Evolutionary conservation across 2,113 vertebrate species (phyloP).

Genomic region (Rhea pennata): DNA sequence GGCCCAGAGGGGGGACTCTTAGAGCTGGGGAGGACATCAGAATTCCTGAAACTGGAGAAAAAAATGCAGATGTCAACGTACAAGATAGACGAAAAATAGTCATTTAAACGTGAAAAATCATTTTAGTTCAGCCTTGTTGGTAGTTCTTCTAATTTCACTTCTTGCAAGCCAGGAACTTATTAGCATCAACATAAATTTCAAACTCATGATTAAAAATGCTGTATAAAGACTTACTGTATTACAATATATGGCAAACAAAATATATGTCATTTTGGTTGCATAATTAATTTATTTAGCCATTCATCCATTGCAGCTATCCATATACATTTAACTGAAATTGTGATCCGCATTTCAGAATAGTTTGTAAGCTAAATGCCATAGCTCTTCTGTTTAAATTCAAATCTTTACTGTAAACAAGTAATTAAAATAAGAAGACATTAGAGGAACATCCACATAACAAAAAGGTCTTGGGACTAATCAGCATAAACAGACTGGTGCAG

Average conservation of each 20-base stretch:
- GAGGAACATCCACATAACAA: background rate
- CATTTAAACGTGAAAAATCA: background rate
- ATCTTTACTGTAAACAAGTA: background rate
- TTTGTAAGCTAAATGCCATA: background rate
- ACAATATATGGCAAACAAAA: background rate
- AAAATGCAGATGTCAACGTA: background rate
- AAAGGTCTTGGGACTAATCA: background rate
- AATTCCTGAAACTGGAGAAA: background rate
- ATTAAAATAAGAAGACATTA: background rate
- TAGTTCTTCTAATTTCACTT: background rate
- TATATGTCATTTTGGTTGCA: background rate
- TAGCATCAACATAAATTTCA: background rate
- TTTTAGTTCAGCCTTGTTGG: background rate
- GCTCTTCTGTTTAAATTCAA: constrained; percentile 22
- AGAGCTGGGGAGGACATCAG: background rate
- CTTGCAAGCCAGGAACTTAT: background rate
- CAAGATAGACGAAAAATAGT: background rate
- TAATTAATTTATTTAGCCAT: background rate
- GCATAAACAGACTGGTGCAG: background rate
- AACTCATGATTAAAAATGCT: background rate
- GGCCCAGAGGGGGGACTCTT: background rate
- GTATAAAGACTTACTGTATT: background rate
- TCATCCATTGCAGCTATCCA: background rate
- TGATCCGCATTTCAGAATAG: background rate
- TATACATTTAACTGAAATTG: constrained; percentile 24